Evolutionary conservation across 2,888 invertebrate genomes (phyloP).

Genomic region (Stegophylla sp.): DNA sequence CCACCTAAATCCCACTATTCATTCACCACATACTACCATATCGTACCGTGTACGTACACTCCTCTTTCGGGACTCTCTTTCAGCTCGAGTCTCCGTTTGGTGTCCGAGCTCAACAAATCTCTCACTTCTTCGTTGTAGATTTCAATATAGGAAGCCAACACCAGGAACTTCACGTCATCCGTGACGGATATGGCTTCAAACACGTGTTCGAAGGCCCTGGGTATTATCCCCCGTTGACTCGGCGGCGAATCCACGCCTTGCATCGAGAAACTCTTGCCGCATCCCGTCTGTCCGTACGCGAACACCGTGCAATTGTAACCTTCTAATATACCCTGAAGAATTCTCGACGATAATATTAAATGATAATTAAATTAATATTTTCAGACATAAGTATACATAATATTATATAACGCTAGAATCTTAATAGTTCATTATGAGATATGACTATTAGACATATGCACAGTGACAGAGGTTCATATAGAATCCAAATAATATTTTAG

Average conservation of each 20-base stretch:
- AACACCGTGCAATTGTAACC: slow-evolving; percentile 93
- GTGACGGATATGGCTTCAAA: slow-evolving; percentile 84
- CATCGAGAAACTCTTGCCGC: slow-evolving; percentile 91
- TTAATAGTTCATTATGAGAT: no score
- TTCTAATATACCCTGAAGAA: slow-evolving; percentile 77
- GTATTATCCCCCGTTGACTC: slow-evolving; percentile 71
- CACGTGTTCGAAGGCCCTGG: slow-evolving; percentile 84
- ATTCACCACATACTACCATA: no score
- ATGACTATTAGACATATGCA: no score
- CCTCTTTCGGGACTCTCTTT: slow-evolving; percentile 74
- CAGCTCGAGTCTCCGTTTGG: slow-evolving; percentile 70
- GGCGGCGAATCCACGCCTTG: slow-evolving; percentile 72
- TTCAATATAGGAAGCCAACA: slow-evolving; percentile 81
- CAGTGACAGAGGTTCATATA: no score
- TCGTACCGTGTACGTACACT: slow-evolving; percentile 71
- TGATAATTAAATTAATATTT: no score
- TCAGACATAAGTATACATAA: no score
- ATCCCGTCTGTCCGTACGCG: slow-evolving; percentile 91
- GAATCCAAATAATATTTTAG: no score
- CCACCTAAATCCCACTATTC: no score
- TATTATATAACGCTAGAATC: no score
- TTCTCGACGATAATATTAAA: neutral
- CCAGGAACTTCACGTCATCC: slow-evolving; percentile 74
- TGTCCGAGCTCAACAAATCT: slow-evolving; percentile 72
- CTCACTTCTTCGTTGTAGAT: slow-evolving; percentile 84